Evolutionary conservation across 1,140 invertebrate genomes (phyloP), one percentile per base, ranked within the genome.

Genomic region (Drosophila teissieri): DNA sequence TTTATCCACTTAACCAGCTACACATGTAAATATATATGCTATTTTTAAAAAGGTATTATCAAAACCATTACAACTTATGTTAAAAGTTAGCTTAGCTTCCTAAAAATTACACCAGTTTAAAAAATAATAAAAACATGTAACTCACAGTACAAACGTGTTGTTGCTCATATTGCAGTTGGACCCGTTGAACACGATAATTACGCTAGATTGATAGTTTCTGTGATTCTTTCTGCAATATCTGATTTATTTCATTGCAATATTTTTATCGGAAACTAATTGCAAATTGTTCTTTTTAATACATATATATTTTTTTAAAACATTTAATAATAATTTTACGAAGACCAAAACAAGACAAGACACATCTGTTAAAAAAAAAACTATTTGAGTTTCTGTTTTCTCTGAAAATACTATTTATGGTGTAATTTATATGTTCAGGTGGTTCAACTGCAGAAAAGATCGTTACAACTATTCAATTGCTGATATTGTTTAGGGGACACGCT

Each of bases 21-120:
- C 62, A 68, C 54, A 58, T 39, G 10, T 39, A 39, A 12, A 39
- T 39, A 39, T 39, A 14, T 39, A 54, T 27, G 63, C 55, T 34
- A 52, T 61, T 60, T 80, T 76, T 82, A 79, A 86, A 69, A 88
- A 82, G 68, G 57, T 86, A 64, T 72, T 88, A 88, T 78, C 75
- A 85, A 82, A 85, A 88, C 63, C 58, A 77, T 68, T 86, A 78
- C 64, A 86, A 78, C 78, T 67, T 73, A 78, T 86, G 53, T 53
- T 74, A 55, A 81, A 61, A 68, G 65, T 60, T 70, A 40, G 44
- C 34, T 56, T 64, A 14, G 40, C 56, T 62, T 62, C 40, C 52
- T 34, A 39, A 14, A 14, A 39, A 39, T 14, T 14, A 22, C 17
- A 24, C 27, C 46, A 52, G 19, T 7, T 60, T 24, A 60, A 27